Conservation (phyloP, 2,113 vertebrate species). For the Hemicordylus capensis region DNA sequence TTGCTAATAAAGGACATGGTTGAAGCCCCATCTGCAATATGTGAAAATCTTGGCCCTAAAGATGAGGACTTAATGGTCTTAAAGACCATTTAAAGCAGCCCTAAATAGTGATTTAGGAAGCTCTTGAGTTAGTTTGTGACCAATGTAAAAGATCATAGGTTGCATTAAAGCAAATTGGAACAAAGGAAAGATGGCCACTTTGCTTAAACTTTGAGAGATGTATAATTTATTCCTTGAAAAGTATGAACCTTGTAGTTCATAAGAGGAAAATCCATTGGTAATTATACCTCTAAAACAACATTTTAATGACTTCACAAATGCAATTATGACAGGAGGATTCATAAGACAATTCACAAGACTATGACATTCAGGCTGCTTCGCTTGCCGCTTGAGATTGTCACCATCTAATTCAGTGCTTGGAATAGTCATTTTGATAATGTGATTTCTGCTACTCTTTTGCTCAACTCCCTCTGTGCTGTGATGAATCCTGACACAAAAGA, state of each 20-base stretch:
- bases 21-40: background rate
- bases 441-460: constrained; percentile 17
- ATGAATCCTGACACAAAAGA: background rate
- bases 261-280: background rate
- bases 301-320: background rate
- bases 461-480: background rate
- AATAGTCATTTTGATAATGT: background rate
- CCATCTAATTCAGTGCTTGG: background rate
- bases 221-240: background rate
- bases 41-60: background rate
- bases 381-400: background rate
- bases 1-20: background rate
- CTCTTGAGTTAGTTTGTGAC: background rate
- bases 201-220: background rate
- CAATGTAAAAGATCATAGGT: background rate
- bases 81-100: too few species aligned
- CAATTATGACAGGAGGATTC: background rate
- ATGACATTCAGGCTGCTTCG: background rate
- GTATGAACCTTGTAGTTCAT: background rate
- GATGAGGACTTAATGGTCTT: too few species aligned
- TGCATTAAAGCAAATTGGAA: background rate
- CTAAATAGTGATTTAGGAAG: background rate
- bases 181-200: too few species aligned
- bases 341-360: background rate
- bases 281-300: background rate